Conservation (phyloP, 2,113 vertebrate genomes). For the Urocynchramus pylzowi region DNA sequence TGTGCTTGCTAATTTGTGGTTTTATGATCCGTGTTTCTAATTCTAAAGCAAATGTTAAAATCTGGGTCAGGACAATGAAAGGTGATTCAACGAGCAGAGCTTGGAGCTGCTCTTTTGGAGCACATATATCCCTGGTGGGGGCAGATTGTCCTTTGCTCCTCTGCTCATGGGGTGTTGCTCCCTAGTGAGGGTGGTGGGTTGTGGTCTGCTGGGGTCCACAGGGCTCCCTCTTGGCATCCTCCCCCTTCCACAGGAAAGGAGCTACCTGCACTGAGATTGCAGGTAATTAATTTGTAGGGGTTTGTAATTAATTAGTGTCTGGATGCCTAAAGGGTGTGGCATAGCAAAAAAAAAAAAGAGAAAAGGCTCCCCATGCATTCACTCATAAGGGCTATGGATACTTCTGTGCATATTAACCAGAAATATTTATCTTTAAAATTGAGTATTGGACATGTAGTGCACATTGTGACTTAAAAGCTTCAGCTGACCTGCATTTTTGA, state of each 20-base stretch:
- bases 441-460: not conserved
- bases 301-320: not conserved
- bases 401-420: not conserved
- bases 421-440: not conserved
- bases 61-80: not conserved
- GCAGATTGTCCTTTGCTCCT: not conserved
- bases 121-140: not conserved
- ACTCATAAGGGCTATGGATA: not conserved
- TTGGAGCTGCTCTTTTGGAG: not conserved
- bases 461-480: constrained; percentile 54
- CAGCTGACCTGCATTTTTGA: constrained; percentile 60
- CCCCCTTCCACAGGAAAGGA: not conserved
- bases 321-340: not conserved
- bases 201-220: accelerated
- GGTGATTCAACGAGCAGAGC: not conserved
- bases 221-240: not conserved
- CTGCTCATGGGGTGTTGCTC: accelerated
- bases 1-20: constrained; percentile 20
- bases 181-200: not conserved
- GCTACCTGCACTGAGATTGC: not conserved
- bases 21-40: constrained; percentile 40
- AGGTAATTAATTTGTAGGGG: not conserved
- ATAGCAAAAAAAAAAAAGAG: not conserved
- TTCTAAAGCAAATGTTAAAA: not conserved
- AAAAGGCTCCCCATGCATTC: not conserved